Base-by-base conservation (phyloP, 2,888 invertebrate species). In the Muscina levida region DNA sequence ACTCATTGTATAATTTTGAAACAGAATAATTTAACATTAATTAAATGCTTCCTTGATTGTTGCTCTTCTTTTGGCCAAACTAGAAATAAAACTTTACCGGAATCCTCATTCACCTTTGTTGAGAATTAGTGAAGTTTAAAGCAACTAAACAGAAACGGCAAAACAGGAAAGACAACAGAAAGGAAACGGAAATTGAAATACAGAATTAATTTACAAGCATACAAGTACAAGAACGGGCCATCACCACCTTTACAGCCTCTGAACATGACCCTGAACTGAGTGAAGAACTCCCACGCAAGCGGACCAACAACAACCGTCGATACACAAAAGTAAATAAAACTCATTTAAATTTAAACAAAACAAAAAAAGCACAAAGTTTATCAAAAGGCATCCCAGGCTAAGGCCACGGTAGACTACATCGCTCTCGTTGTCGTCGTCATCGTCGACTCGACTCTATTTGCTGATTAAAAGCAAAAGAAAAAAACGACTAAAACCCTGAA, bases 271-370 rank as follows among this genome's bases (percentile, higher is more conserved):
- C 59, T 59, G 59, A 59, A 59, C 37, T 1, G 10, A 59, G 37
- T 5, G 1, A 4, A 56, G 8, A 31, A 31, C 4, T 31, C 31
- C 31, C 31, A 31, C 31, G 31, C 31, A 31, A n/a, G 26, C 31
- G 37, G 6, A 39, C 31, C 19, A 59, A 31, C 59, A 31, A 13
- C 31, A 59, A n/a, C 37, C 37, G 59, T 39, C 59, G 59, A 37
- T 59, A 17, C 39, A 59, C 11, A 6, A 37, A 59, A 59, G 37
- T 59, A 39, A 39, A 59, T 39, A 39, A 59, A 59, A 59, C 59
- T 39, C 59, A 59, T 59, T 59, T 59, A 59, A 59, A 59, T 59
- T 59, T 11, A n/a, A 59, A 19, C 15, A 17, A 17, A 59, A 59
- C 31, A n/a, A 10, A 59, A 39, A 37, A 19, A 48, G 15, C 5